These are phyloP conservation scores for Decapterus maruadsi DNA, from an alignment of 2,797 vertebrate species.

Conservation along the genomic window DNA sequence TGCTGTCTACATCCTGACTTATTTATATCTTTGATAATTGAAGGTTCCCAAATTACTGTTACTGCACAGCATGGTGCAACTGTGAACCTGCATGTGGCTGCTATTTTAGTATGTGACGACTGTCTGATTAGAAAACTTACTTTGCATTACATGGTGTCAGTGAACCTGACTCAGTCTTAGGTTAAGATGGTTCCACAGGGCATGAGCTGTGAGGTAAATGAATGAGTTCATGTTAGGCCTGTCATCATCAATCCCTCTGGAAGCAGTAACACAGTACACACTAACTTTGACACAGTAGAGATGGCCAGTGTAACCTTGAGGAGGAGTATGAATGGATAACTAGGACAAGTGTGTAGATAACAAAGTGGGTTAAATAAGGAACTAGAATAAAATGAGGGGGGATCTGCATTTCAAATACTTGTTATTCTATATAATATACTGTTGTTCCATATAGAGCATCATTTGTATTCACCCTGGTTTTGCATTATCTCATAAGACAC, in stretches of 20 bases:
- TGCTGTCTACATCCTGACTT: not conserved
- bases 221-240: not conserved
- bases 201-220: not conserved
- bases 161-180: not conserved
- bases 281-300: slow-evolving; percentile 29
- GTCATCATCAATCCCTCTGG: not conserved
- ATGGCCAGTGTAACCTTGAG: slow-evolving; percentile 58
- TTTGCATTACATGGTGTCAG: not conserved
- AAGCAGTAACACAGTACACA: slow-evolving; percentile 1
- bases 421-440: not conserved
- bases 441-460: not conserved
- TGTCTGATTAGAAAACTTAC: slow-evolving; percentile 10
- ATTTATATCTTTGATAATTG: slow-evolving; percentile 35
- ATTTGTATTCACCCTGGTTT: not conserved
- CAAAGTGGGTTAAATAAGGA: slow-evolving; percentile 60
- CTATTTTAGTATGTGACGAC: not conserved
- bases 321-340: slow-evolving; percentile 48
- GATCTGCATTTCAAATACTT: slow-evolving; percentile 7
- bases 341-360: slow-evolving; percentile 58
- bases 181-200: not conserved
- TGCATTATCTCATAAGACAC: slow-evolving; percentile 2
- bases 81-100: slow-evolving; percentile 10
- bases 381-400: slow-evolving; percentile 38
- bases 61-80: slow-evolving; percentile 2
- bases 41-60: slow-evolving; percentile 18